Evolutionary conservation across 92 coral and sea anemone species (phyloP), one percentile per base, ranked within the genome.

Genomic region (Ricordea florida): DNA sequence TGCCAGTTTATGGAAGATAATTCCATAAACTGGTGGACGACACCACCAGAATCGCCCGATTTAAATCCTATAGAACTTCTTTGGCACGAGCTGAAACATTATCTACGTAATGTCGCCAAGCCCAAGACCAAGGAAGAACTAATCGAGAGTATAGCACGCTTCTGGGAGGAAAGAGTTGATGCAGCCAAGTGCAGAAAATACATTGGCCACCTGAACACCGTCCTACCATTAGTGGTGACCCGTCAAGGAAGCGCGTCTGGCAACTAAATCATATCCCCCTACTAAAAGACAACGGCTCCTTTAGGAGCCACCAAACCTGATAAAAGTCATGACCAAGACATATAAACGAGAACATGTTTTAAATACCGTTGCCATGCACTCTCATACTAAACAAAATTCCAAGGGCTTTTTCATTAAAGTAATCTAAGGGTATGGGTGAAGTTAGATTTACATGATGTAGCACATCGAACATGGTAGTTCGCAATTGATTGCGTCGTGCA

Each of bases 141-240:
- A 15, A 49, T 33, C 11, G 60, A 71, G 8, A 80, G 86, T 16
- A 80, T 80, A 5, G 16, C 9, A 15, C 15, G 47, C 50, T 85
- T 85, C 57, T 85, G 90, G 90, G n/a, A 69, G 6, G 21, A 62
- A 10, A 56, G 73, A 31, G 52, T 84, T 43, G 78, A 62, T 6
- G 62, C 80, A 28, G 85, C 62, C 11, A 69, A 84, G 52, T 84
- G 90, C 35, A 5, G 6, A n/a, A 40, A 26, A 6, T 77, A 84
- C 72, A 84, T 84, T 58, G 73, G 60, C 44, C 89, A 84, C 65
- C 10, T 84, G 15, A 28, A 46, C 32, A 84, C 76, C 33, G 89
- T 76, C 10, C 21, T 68, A 25, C 79, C 84, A 2, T 57, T 33
- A 8, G 74, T 76, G 41, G 50, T 77, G 3, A 52, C 53, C 40